Conservation (phyloP, 2,113 vertebrate genomes). For the Sprattus sprattus region DNA sequence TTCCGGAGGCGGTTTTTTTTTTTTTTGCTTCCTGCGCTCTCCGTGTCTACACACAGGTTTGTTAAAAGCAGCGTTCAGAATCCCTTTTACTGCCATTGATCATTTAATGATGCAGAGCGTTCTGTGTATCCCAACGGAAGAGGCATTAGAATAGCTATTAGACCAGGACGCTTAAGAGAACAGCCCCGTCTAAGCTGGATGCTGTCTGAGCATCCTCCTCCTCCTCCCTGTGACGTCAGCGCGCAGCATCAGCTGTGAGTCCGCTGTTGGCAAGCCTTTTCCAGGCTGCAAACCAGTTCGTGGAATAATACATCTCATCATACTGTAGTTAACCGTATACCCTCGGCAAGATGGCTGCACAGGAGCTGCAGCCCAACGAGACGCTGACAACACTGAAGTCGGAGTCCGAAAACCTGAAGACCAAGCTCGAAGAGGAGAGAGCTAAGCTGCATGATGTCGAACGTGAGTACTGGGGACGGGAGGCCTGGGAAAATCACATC, state of each 20-base stretch:
- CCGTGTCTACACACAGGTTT: background rate
- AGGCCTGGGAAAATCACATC: slow-evolving; percentile 29
- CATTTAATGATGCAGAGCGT: background rate
- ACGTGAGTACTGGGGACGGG: slow-evolving; percentile 78
- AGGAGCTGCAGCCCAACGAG: slow-evolving; percentile 90
- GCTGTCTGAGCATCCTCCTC: background rate
- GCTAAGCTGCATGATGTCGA: slow-evolving; percentile 98
- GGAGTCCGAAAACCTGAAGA: slow-evolving; percentile 91
- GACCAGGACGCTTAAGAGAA: background rate
- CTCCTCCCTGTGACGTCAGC: slow-evolving; percentile 42
- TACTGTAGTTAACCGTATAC: slow-evolving; percentile 19
- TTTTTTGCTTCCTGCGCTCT: background rate
- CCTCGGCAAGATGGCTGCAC: slow-evolving; percentile 88
- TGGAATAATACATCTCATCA: background rate
- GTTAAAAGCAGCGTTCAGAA: background rate
- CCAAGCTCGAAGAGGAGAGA: slow-evolving; percentile 94
- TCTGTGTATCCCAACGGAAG: background rate
- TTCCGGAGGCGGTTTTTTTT: too few species aligned
- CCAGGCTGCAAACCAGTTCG: background rate
- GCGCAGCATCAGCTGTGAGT: slow-evolving; percentile 34
- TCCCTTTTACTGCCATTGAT: background rate
- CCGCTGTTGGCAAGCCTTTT: background rate
- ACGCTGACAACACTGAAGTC: slow-evolving; percentile 85
- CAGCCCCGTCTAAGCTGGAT: background rate
- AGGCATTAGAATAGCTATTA: background rate